Conservation (phyloP, 2,113 vertebrate species). For the Phyllostomus discolor region DNA sequence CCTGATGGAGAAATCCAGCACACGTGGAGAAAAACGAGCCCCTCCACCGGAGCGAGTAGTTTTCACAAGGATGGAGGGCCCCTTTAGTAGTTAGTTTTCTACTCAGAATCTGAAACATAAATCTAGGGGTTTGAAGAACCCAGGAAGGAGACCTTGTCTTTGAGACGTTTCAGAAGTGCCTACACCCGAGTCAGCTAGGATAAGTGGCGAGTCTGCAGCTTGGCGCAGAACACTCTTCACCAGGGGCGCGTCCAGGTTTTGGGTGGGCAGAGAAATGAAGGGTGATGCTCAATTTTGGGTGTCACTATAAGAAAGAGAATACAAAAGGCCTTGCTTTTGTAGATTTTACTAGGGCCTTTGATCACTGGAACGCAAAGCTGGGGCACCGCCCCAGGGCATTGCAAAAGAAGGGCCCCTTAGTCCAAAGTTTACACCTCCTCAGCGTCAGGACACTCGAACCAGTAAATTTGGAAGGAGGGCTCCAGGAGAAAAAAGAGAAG, state of each 20-base stretch:
- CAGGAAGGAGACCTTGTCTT: background rate
- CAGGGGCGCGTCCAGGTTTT: background rate
- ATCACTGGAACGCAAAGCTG: background rate
- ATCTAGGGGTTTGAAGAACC: background rate
- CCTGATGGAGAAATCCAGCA: slow-evolving; percentile 45
- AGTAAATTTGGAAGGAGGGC: background rate
- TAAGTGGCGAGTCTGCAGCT: background rate
- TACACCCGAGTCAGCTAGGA: background rate
- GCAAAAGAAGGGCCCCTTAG: background rate
- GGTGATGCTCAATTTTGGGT: background rate
- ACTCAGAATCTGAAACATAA: background rate
- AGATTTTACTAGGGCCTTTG: background rate
- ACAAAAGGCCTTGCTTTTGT: background rate
- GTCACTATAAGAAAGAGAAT: background rate
- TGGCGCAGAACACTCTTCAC: background rate
- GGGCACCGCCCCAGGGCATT: background rate
- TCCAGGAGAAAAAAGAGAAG: background rate
- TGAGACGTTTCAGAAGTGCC: background rate
- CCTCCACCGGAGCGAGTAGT: background rate
- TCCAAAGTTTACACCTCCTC: background rate
- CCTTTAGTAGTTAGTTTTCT: background rate
- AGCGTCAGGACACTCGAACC: background rate
- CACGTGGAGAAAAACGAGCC: background rate
- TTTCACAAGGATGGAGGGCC: background rate
- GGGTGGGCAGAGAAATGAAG: background rate